A percentile compares a stretch with the other conserved stretches of the same genome.
Conservation (phyloP, 2,797 vertebrate genomes). For the Menidia menidia region DNA sequence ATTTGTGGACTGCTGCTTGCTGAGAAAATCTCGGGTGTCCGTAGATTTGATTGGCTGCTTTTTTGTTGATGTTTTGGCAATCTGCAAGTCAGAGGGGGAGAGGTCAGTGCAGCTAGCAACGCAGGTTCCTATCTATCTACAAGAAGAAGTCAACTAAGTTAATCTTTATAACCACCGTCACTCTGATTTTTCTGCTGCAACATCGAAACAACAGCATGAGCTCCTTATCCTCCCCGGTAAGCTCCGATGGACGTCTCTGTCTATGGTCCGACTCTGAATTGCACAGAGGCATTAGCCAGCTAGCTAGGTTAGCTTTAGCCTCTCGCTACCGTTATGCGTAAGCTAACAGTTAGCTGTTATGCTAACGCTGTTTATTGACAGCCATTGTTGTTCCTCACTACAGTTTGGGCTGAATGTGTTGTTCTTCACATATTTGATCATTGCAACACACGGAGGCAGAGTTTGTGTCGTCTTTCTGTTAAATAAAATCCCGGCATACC, state of each 20-base stretch:
- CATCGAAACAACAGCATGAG: slow-evolving; percentile 57
- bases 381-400: neutral
- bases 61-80: slow-evolving; percentile 44
- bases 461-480: neutral
- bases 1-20: neutral
- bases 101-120: slow-evolving; percentile 53
- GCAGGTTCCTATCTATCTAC: slow-evolving; percentile 19
- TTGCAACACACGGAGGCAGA: neutral
- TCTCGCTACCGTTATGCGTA: neutral
- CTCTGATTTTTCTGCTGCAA: neutral
- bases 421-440: neutral
- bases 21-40: neutral
- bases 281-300: slow-evolving; percentile 15
- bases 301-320: slow-evolving; percentile 47
- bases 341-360: slow-evolving; percentile 49
- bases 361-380: slow-evolving; percentile 72
- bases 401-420: slow-evolving; percentile 3
- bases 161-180: neutral
- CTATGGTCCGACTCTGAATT: neutral
- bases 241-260: neutral
- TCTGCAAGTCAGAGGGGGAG: slow-evolving; percentile 32
- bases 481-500: neutral
- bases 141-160: slow-evolving; percentile 62
- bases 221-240: slow-evolving; percentile 67
- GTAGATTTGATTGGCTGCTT: slow-evolving; percentile 41